Evolutionary conservation across 2,888 invertebrate species (phyloP), one percentile per base, ranked within the genome.

Genomic region (Hetaerina titia): DNA sequence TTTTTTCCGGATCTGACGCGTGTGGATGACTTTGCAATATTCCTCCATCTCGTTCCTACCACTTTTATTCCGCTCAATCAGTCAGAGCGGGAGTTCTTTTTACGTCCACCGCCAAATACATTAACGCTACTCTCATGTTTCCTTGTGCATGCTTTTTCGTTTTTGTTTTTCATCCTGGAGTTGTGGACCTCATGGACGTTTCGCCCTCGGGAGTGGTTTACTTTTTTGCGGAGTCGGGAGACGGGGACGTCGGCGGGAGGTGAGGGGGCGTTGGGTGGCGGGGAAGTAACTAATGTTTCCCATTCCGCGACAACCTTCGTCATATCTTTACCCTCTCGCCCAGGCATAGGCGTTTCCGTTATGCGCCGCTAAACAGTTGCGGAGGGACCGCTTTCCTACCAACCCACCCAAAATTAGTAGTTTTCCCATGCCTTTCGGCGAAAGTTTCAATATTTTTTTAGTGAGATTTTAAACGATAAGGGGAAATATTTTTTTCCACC

Each of bases 21-120:
- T 11, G 25, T 31, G 9, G 81, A 81, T 81, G 81, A 81, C 81
- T 31, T 25, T 31, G 81, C 81, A 81, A 2, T 22, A n/a, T 81
- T 13, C 31, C 31, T 81, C 31, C 31, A 9, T 31, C 31, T 81
- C 31, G 31, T 13, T 69, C 69, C n/a, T 4, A 31, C 31, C 19
- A 31, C 81, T 81, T 22, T 81, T 81, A 81, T 81, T 81, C 22
- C 81, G 81, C 81, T 15, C 81, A 81, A 81, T 81, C 31, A 31
- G 81, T 9, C 11, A 31, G 11, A 11, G 31, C 81, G 31, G 81
- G 81, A 11, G 31, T 81, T 31, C 13, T 81, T 81, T 81, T 81
- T 31, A 31, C 31, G 31, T 81, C 81, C 81, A 81, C 31, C 81
- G 81, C 81, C 81, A 81, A 81, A 81, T 81, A 15, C 81, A 81